Evolutionary conservation across 1,140 invertebrate species (phyloP), one percentile per base, ranked within the genome.

Genomic region (Cyclina sinensis): DNA sequence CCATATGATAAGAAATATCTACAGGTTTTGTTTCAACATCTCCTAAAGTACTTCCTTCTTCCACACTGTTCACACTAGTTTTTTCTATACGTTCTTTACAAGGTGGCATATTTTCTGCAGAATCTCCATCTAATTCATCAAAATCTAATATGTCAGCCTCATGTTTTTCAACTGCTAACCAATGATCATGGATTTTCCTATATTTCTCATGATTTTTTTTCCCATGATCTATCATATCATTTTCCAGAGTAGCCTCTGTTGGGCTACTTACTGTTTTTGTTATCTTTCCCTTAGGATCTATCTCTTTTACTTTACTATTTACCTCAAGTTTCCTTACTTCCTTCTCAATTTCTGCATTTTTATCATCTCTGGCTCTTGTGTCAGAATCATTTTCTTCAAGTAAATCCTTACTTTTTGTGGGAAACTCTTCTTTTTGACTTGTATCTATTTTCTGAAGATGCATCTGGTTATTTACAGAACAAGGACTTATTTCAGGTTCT

Each of bases 81-180:
- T 43, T 39, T 74, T 46, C 39, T 7, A 27, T 46, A 74, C n/a
- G 1, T 39, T 21, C 68, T 35, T 32, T 30, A 73, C 4, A 24
- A 7, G 5, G 4, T 43, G 43, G 27, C n/a, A 68, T 37, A 76
- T n/a, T 27, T 76, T 21, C 73, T 14, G 65, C 30, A 43, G 32
- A 27, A 30, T 57, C 84, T 32, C 59, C 78, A 39, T 86, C 84
- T 12, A n/a, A 24, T 35, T 87, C 85, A 59, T 80, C 85, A 35
- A 48, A 27, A 87, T 79, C 85, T 32, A 87, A 24, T n/a, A 79
- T 68, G 48, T 87, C 85, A 43, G 74, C 74, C 59, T 87, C 85
- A 57, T 87, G 74, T 37, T 62, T 79, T 70, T 87, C 85, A 30
- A 87, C 39, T 27, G 85, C 74, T 65, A 87, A 35, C 74, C 85